Evolutionary conservation across 2,888 invertebrate genomes (phyloP).

Genomic region (Lordiphosa andalusiaca): DNA sequence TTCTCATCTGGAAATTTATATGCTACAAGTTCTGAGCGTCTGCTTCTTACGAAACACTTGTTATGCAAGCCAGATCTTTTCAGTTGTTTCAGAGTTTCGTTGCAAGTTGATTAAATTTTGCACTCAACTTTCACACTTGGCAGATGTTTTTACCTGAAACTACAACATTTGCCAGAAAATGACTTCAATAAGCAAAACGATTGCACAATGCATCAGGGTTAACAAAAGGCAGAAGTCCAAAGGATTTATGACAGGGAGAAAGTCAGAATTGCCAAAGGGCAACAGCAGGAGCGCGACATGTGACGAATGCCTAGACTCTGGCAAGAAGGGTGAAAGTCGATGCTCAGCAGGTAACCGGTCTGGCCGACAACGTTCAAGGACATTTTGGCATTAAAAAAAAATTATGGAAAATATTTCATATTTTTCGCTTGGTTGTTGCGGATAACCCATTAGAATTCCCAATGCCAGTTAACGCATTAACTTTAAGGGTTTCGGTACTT

Average conservation of each 20-base stretch:
- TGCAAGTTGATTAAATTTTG: too few relatives aligned
- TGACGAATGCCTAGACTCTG: constrained; percentile 9
- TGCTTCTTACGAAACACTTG: constrained; percentile 3
- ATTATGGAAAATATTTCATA: constrained; percentile 43
- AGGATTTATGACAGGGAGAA: constrained; percentile 10
- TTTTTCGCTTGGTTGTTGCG: constrained; percentile 34
- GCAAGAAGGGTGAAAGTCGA: constrained; percentile 27
- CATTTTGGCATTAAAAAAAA: constrained; percentile 46
- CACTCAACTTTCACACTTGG: constrained; percentile 5
- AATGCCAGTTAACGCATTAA: constrained; percentile 57
- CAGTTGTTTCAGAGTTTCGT: too few relatives aligned
- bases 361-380: constrained; percentile 43
- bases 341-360: constrained; percentile 47
- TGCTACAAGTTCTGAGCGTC: too few relatives aligned
- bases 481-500: constrained; percentile 80
- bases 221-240: constrained; percentile 1
- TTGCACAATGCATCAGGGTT: constrained; percentile 17
- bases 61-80: constrained; percentile 16
- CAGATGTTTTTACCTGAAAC: constrained; percentile 11
- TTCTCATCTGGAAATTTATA: too few relatives aligned
- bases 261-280: neutral
- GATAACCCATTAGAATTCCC: constrained; percentile 62
- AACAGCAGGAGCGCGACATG: constrained; percentile 7
- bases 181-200: constrained; percentile 47
- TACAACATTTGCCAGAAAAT: constrained; percentile 34